Base-by-base conservation (phyloP, 1,140 invertebrate species). In the Saccostrea echinata region DNA sequence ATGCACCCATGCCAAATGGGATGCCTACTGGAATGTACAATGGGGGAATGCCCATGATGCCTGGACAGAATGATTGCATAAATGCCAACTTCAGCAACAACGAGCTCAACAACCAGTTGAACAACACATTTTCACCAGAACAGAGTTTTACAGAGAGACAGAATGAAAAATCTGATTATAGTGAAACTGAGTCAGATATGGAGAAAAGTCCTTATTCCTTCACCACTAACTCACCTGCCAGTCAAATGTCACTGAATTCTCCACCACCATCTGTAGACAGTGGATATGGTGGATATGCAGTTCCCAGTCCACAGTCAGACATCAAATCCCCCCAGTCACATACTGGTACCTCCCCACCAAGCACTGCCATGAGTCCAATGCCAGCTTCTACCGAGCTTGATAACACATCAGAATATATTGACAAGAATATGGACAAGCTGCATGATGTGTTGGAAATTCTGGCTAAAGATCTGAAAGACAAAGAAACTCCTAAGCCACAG, bases 331-430 rank as follows among this genome's bases (percentile, higher is more conserved):
- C 83, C 16, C 83, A 51, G 51, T 84, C 83, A 8, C 51, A 55
- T n/a, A 61, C 18, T 16, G 83, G 83, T 11, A 57, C 83, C 83
- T 84, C 83, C 83, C 83, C 83, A 57, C 83, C 83, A 18, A 84
- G 83, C 33, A 21, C 21, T n/a, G 52, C 52, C 18, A 24, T 12
- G 12, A 61, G 55, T 16, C 83, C 83, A 61, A 33, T 53, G 27
- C 35, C 52, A 24, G 35, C 35, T 16, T 53, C 83, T n/a, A 21
- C 18, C 4, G 30, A 51, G 13, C 13, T 84, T 21, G 43, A 51
- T 27, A 61, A 55, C n/a, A 55, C 43, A 21, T 84, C 52, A 57
- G 55, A 61, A 33, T 84, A 57, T 53, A 84, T 84, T 21, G 83
- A 84, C 52, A 51, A 84, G 33, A 55, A 84, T 24, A 53, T 84